Base-by-base conservation (phyloP, 2,113 vertebrate genomes). In the Chascanopsetta lugubris region DNA sequence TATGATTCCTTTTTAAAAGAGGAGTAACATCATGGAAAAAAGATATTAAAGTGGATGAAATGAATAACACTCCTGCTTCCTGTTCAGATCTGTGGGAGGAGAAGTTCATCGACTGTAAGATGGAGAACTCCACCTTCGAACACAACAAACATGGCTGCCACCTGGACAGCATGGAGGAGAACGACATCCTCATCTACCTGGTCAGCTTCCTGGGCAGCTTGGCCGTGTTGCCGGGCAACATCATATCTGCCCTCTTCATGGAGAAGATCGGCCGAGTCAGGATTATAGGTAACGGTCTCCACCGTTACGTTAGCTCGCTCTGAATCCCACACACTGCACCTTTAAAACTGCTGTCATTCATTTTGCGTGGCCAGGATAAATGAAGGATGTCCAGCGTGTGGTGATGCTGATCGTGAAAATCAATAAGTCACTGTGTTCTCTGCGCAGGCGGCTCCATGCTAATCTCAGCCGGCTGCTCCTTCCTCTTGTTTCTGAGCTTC, bases 121-220 rank as follows among this genome's bases (percentile, higher is more conserved):
- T 97, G 57, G 91, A 95, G 76, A 98, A 99, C 77, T 81, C 66
- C 25, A 91, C 93, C 0, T 96, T 96, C 56, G 51, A 88, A 61
- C 77, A 91, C 22, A 91, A 91, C 68, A 97, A 95, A 84, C 89
- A 91, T 18, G 95, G 96, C 68, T 99, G 97, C 65, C 95, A 98
- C 61, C 75, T 97, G 63, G 94, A 98, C 86, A 90, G 91, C 0
- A 87, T 92, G 26, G 92, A 94, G 58, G 95, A 99, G 47, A 98
- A 97, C 0, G 97, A 98, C 55, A 94, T 96, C 24, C 90, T 98
- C 22, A 93, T 97, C 67, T 99, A 98, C 92, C 84, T 99, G 20
- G 97, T 99, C 90, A 97, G 96, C 91, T 98, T 99, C 79, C 88
- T 99, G 40, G 96, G 97, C 47, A 97, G 94, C 54, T 90, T 99